Conservation (phyloP, 53 echinoderm and acorn worm species). For the Hippasteria phrygiana region DNA sequence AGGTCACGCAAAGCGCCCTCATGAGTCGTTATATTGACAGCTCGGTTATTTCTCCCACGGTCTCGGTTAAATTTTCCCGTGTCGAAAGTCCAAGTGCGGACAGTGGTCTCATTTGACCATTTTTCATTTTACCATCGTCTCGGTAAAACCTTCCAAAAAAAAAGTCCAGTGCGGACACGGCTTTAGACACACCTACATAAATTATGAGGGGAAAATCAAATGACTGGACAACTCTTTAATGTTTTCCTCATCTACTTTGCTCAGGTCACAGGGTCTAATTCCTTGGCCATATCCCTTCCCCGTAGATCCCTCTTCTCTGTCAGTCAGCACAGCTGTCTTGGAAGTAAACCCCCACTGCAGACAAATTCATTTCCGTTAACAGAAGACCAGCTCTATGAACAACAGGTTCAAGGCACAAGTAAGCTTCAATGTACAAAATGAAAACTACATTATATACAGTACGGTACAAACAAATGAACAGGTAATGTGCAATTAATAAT, state of each 20-base stretch:
- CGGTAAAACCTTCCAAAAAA: not conserved
- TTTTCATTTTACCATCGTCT: too few species aligned
- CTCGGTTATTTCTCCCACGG: too few species aligned
- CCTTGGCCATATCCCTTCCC: not conserved
- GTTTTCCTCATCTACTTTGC: not conserved
- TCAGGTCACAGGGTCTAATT: slow-evolving; percentile 7
- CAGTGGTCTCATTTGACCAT: too few species aligned
- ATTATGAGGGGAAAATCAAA: too few species aligned
- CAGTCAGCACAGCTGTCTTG: not conserved
- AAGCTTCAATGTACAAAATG: not conserved
- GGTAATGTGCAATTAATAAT: too few species aligned
- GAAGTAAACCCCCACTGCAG: not conserved
- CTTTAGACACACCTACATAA: too few species aligned
- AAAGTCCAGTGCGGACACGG: not conserved
- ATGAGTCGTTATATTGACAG: too few species aligned
- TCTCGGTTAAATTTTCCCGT: too few species aligned
- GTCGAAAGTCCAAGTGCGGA: too few species aligned
- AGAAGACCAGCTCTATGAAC: not conserved
- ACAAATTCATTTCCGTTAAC: not conserved
- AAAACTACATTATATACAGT: not conserved
- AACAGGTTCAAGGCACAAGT: not conserved
- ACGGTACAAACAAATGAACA: too few species aligned
- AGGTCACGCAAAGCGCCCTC: too few species aligned
- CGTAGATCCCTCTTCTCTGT: not conserved
- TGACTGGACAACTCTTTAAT: not conserved